Percentiles rank a stretch among this genome's conserved stretches.
Evolutionary conservation across 2,888 invertebrate genomes (phyloP).

Genomic region (Yponomeuta plumbellus): DNA sequence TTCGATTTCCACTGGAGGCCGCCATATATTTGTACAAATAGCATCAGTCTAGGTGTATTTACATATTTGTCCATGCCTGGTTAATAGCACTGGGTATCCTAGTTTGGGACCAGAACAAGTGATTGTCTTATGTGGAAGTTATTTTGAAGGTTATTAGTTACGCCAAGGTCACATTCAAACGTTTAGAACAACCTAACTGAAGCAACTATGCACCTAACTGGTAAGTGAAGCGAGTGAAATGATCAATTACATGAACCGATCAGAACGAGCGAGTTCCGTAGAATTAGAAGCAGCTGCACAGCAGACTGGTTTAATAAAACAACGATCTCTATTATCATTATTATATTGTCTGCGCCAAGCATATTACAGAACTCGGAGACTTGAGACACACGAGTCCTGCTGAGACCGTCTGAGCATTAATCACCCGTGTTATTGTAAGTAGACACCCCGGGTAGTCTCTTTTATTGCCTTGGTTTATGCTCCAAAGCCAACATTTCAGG

Average conservation of each 20-base stretch:
- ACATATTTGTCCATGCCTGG: too few species aligned
- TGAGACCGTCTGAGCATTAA: slow-evolving; percentile 44
- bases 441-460: slow-evolving; percentile 21
- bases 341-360: not conserved
- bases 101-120: too few species aligned
- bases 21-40: too few species aligned
- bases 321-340: slow-evolving; percentile 12
- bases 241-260: slow-evolving; percentile 8
- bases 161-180: too few species aligned
- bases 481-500: not conserved
- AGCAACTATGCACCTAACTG: too few species aligned
- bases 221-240: slow-evolving; percentile 5
- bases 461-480: slow-evolving; percentile 23
- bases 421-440: slow-evolving; percentile 38
- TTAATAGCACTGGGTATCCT: too few species aligned
- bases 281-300: slow-evolving; percentile 11
- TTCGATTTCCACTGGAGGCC: too few species aligned
- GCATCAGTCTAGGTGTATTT: too few species aligned
- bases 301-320: slow-evolving; percentile 14
- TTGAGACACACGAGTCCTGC: slow-evolving; percentile 25
- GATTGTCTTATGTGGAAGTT: too few species aligned
- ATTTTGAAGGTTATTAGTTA: too few species aligned
- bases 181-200: too few species aligned
- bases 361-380: slow-evolving; percentile 8
- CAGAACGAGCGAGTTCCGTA: slow-evolving; percentile 4